phyloP scores from a whole-genome alignment of 2,113 vertebrate genomes.

The Sula dactylatra region DNA sequence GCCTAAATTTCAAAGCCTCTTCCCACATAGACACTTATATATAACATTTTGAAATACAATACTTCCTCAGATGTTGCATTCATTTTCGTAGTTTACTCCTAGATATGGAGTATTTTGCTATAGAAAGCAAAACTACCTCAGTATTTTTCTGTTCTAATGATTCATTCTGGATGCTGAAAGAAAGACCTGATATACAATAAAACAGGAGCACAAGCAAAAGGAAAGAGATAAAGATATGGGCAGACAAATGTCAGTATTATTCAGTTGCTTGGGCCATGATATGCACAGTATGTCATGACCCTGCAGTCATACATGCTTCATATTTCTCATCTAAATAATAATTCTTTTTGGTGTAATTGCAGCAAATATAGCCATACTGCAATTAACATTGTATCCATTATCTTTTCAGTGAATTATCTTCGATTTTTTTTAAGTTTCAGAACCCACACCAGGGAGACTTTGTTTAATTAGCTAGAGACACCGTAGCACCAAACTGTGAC shows the following conservation, averaged over 20 bases:
- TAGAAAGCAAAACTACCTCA: not conserved
- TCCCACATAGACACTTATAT: conserved; percentile 4
- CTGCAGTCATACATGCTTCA: not conserved
- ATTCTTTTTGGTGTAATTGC: not conserved
- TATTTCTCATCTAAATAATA: conserved; percentile 3
- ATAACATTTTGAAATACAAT: conserved; percentile 43
- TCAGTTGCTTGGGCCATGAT: not conserved
- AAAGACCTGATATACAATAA: not conserved
- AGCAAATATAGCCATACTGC: not conserved
- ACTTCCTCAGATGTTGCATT: conserved; percentile 6
- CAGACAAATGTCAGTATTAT: conserved; percentile 1
- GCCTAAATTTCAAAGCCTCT: conserved; percentile 36
- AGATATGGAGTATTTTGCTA: not conserved
- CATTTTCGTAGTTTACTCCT: not conserved
- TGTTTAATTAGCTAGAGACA: not conserved
- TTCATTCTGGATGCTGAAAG: not conserved
- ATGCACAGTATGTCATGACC: not conserved
- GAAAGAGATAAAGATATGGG: not conserved
- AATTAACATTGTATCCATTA: not conserved
- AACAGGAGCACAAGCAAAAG: not conserved
- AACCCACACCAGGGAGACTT: not conserved
- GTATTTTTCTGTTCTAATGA: conserved; percentile 7
- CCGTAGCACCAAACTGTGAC: not conserved
- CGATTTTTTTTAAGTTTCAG: not conserved
- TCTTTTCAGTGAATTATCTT: not conserved